Evolutionary conservation across 2,888 invertebrate genomes (phyloP).

Genomic region (Chrysolina oricalcia): DNA sequence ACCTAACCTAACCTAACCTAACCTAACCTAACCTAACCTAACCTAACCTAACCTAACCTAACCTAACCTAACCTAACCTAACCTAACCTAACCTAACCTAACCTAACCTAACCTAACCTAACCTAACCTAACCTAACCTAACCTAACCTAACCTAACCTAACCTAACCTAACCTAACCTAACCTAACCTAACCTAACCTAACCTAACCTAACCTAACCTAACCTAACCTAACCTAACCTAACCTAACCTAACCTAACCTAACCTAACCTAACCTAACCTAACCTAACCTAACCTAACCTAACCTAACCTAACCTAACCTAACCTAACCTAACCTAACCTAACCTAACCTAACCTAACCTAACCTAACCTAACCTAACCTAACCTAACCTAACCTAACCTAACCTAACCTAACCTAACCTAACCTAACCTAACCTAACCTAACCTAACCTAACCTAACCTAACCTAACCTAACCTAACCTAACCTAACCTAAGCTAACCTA

Average conservation of each 20-base stretch:
- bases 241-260: conserved; percentile 3
- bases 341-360: too few relatives aligned
- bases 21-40: conserved; percentile 25
- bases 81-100: conserved; percentile 49
- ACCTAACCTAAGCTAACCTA: too few relatives aligned
- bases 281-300: conserved; percentile 52
- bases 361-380: too few relatives aligned
- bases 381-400: too few relatives aligned
- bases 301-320: background rate
- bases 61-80: conserved; percentile 39
- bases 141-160: conserved; percentile 40
- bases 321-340: too few relatives aligned
- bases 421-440: too few relatives aligned
- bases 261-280: conserved; percentile 42
- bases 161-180: conserved; percentile 46
- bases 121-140: conserved; percentile 48
- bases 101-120: conserved; percentile 49
- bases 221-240: conserved; percentile 42
- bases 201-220: conserved; percentile 49
- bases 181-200: conserved; percentile 46
- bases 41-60: conserved; percentile 15
- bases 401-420: too few relatives aligned
- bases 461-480: too few relatives aligned
- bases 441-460: too few relatives aligned
- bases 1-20: conserved; percentile 30